phyloP scores from a whole-genome alignment of 2,113 vertebrate species.

The Rhombomys opimus region DNA sequence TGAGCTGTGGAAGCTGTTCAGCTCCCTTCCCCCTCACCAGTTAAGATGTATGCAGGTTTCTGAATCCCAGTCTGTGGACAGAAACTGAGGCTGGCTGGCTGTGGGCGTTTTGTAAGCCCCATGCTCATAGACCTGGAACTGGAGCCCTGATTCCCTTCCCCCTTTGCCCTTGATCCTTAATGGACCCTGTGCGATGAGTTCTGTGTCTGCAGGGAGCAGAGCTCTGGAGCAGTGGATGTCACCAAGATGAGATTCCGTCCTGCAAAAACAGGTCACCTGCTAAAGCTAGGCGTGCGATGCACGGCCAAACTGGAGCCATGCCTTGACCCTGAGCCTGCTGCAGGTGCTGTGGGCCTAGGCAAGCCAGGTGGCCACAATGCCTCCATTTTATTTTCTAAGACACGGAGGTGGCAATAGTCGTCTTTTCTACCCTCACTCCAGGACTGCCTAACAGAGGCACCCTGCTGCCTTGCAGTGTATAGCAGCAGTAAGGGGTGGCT shows the following conservation, averaged over 20 bases:
- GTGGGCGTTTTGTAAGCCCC: not conserved
- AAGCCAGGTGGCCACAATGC: not conserved
- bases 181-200: no score
- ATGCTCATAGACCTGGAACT: not conserved
- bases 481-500: not conserved
- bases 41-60: not conserved
- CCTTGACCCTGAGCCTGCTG: not conserved
- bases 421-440: not conserved
- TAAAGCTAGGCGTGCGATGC: no score
- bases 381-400: not conserved
- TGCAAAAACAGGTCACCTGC: accelerated
- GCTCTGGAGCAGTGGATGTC: not conserved
- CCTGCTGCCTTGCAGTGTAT: not conserved
- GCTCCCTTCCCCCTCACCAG: no score
- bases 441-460: not conserved
- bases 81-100: not conserved
- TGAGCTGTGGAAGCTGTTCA: no score
- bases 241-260: not conserved
- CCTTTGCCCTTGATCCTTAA: no score
- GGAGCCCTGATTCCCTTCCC: not conserved
- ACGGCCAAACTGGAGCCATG: not conserved
- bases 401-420: not conserved
- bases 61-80: not conserved
- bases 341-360: not conserved
- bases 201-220: not conserved